Evolutionary conservation across 2,797 vertebrate species (phyloP), one percentile per base, ranked within the genome.

Genomic region (Buceros bicornis): DNA sequence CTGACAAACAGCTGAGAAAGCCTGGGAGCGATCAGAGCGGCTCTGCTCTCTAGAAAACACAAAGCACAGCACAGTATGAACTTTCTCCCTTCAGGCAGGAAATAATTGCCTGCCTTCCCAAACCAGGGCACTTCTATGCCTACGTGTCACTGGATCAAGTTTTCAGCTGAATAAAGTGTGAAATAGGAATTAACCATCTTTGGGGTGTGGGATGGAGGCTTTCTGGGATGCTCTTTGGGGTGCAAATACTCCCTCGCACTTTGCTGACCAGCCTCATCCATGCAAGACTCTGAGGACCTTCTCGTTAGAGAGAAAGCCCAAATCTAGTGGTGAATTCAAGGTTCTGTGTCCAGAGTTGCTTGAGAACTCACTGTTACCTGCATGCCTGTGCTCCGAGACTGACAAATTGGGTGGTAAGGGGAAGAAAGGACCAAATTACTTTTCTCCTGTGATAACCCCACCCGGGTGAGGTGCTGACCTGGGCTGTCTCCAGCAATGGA

Each of bases 61-160:
- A 90, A 87, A 95, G 86, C 83, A 64, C 90, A 89, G 89, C 81
- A 66, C 64, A 72, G 83, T 33, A 24, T 80, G 95, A 97, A 93
- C 95, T 85, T 89, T 95, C 89, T 95, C 93, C 95, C 96, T 96
- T 97, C 92, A 96, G 95, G 95, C 92, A 96, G 81, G 89, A 97
- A 96, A 96, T 97, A 97, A 97, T 96, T 96, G 71, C 90, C 86
- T 96, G 86, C 89, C 89, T 95, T 93, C 93, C 83, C 93, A 93
- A 95, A 89, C 90, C 95, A 92, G 93, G 90, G 95, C 60, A 43
- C 53, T 87, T 80, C 89, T 73, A n/a, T 66, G 64, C 51, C 88
- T 86, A 2, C 2, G 0, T 95, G 93, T 78, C 82, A 81, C 61
- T 65, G 65, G 74, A 70, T 87, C 43, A 89, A 93, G 67, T 94